Evolutionary conservation across 2,113 vertebrate genomes (phyloP).

Genomic region (Climacteris rufus): DNA sequence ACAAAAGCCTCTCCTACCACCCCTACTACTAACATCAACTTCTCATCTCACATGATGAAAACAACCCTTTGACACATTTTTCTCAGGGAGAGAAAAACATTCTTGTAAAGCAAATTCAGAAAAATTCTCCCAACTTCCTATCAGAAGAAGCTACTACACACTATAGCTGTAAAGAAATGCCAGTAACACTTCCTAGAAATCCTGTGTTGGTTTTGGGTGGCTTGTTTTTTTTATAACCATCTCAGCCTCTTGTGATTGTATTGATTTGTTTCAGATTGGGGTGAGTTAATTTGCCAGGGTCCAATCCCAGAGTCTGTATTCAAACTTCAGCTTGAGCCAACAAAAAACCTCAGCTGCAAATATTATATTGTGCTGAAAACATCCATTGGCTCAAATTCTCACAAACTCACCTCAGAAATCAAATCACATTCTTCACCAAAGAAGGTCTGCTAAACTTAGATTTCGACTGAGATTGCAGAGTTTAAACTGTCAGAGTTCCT

Average conservation of each 20-base stretch:
- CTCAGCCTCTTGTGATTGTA: background rate
- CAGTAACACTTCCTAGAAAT: background rate
- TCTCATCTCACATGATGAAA: background rate
- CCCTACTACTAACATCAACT: background rate
- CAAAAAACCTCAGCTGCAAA: background rate
- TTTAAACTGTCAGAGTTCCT: background rate
- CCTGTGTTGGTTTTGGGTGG: background rate
- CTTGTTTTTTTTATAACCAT: background rate
- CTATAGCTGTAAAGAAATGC: background rate
- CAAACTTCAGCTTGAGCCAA: background rate
- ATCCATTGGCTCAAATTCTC: background rate
- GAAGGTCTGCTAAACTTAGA: background rate
- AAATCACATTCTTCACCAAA: background rate
- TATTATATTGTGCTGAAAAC: background rate
- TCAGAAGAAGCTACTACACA: background rate
- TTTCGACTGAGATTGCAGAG: background rate
- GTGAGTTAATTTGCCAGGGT: background rate
- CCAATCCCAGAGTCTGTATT: background rate
- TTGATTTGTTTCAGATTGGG: background rate
- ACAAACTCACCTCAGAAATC: background rate
- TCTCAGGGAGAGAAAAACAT: background rate
- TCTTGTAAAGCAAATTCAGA: background rate
- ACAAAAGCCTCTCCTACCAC: background rate
- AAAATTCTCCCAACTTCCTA: background rate
- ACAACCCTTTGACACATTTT: background rate